Evolutionary conservation across 2,797 vertebrate species (phyloP), one percentile per base, ranked within the genome.

Genomic region (Petrocephalus schoutedeni): DNA sequence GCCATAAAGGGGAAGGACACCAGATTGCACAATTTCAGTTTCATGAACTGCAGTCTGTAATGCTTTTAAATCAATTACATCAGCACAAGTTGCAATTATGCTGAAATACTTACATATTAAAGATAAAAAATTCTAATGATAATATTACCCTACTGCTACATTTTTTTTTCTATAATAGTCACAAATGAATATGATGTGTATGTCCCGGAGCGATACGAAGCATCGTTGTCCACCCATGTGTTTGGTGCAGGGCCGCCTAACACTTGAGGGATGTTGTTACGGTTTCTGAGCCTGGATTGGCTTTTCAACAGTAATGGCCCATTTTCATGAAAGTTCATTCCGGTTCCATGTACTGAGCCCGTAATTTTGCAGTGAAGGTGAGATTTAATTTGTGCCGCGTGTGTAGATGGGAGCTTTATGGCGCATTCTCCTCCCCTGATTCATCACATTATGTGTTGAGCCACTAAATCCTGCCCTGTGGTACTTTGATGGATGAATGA

Each of bases 401-500:
- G 49, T 53, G 77, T 83, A 19, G 21, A 53, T 21, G 49, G 41
- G 77, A 83, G 21, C 19, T 85, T 57, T 85, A n/a, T 23, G n/a
- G 28, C 14, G 83, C 36, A n/a, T 56, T 56, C 41, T 36, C 53
- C 21, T 57, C 23, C 23, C 83, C 53, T 3, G 53, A 85, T n/a
- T n/a, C 83, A 85, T 85, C 53, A 53, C 41, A 36, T 83, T 85
- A 23, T 54, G 53, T 85, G 77, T 53, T 45, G 49, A 49, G 51
- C 41, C 77, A 83, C 41, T 83, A 83, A 83, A 49, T 45, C 77
- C 2, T 83, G 45, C 19, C 77, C 77, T n/a, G 41, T 53, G 41
- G 77, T 83, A 83, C 36, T 21, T 85, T 85, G 57, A 54, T 21
- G 83, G 53, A 32, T 85, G 84, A 85, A 54, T 36, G 32, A 85